Evolutionary conservation across 2,113 vertebrate species (phyloP), one percentile per base, ranked within the genome.

Genomic region (Osmerus mordax): DNA sequence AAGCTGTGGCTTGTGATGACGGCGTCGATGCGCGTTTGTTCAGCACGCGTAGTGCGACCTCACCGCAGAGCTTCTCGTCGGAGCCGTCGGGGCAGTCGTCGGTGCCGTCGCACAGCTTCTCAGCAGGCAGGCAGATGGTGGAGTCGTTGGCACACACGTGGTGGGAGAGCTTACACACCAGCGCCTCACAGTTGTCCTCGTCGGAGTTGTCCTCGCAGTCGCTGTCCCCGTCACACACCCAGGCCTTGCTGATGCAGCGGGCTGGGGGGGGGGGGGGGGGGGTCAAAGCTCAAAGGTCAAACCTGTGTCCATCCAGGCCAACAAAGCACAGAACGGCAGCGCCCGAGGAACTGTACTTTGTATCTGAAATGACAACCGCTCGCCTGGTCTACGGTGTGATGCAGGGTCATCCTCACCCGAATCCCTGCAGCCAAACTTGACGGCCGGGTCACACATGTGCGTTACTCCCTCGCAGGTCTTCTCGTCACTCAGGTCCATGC

Each of bases 201-300:
- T 99, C 97, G 0, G 97, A 98, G 86, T 95, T 97, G 83, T 99
- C 97, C 78, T 98, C 97, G 0, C 97, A 99, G 90, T 99, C 97
- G 0, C 93, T 97, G 93, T 99, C 96, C 0, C 97, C 96, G 0
- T 99, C 97, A 0, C 97, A 99, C 51, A 99, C 95, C 97, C 97
- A 99, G 0, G 97, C 96, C 86, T 98, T 99, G 89, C 96, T 99
- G 91, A 99, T 99, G 75, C 97, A 99, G 21, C 96, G 94, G 0
- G 95, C 96, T 98, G 74, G 0, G 29, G 62, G 25, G 62, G 4
- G 2, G 25, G 53, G 74, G 0, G 25, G 62, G 4, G 0, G 25
- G 53, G 18, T 36, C 14, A 54, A 11, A 63, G 29, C 25, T 25
- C 18, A 65, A 65, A 65, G 25, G 15, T 63, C 25, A 63, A 29